Conservation (phyloP, 2,888 invertebrate genomes). For the Catocala nupta region DNA sequence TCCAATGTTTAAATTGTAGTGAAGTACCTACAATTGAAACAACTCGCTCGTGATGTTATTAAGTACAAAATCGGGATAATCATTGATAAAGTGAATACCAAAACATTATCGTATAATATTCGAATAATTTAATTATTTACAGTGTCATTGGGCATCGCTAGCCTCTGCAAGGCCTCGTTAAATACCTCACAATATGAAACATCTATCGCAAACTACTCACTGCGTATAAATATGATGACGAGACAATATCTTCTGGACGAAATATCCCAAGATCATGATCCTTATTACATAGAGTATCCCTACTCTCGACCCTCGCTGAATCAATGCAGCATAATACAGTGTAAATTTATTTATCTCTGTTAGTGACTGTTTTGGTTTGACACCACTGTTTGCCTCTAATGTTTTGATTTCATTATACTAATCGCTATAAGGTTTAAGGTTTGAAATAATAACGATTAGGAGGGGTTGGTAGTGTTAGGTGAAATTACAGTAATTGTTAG, state of each 20-base stretch:
- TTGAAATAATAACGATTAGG: slow-evolving; percentile 46
- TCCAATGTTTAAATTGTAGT: too few species aligned
- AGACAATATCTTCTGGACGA: slow-evolving; percentile 11
- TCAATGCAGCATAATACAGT: slow-evolving; percentile 75
- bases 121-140: too few species aligned
- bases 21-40: too few species aligned
- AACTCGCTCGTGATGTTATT: too few species aligned
- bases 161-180: too few species aligned
- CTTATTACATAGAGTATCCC: slow-evolving; percentile 31
- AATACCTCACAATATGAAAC: too few species aligned
- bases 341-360: slow-evolving; percentile 72
- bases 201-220: background rate
- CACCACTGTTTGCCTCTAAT: slow-evolving; percentile 35
- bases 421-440: slow-evolving; percentile 44
- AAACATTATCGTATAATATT: too few species aligned
- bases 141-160: too few species aligned
- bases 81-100: too few species aligned
- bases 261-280: slow-evolving; percentile 17
- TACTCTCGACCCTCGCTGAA: slow-evolving; percentile 65
- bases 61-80: too few species aligned
- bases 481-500: background rate
- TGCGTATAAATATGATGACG: slow-evolving; percentile 15
- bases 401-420: slow-evolving; percentile 56
- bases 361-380: slow-evolving; percentile 50
- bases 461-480: slow-evolving; percentile 14